Evolutionary conservation across 2,888 invertebrate species (phyloP).

Genomic region (Trisateles emortualis): DNA sequence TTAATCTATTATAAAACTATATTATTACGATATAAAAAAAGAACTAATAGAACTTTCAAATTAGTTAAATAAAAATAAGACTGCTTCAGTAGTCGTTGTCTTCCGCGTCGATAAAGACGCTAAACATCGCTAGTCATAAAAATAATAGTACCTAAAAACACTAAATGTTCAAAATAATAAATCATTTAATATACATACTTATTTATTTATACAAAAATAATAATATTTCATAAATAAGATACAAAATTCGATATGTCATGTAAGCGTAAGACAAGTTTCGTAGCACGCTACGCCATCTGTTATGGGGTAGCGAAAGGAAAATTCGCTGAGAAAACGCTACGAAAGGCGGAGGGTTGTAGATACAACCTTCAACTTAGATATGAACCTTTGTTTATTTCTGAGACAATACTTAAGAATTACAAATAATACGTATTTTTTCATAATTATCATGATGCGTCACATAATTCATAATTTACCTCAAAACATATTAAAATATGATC

Average conservation of each 20-base stretch:
- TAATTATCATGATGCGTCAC: background rate
- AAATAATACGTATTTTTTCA: background rate
- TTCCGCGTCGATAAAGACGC: too few species aligned
- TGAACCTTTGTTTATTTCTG: constrained; percentile 43
- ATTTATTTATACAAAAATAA: too few species aligned
- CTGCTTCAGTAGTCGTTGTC: too few species aligned
- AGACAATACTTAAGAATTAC: constrained; percentile 4
- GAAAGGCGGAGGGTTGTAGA: constrained; percentile 22
- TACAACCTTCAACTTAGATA: constrained; percentile 36
- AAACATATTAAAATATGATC: constrained; percentile 7
- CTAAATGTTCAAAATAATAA: too few species aligned
- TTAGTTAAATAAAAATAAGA: too few species aligned
- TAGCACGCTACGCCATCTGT: constrained; percentile 73
- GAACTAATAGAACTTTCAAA: too few species aligned
- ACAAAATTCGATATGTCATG: background rate
- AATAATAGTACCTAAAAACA: too few species aligned
- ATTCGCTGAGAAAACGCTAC: constrained; percentile 33
- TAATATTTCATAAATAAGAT: background rate
- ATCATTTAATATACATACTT: too few species aligned
- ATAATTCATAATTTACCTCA: constrained; percentile 10
- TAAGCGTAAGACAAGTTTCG: constrained; percentile 32
- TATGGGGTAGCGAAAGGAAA: constrained; percentile 72
- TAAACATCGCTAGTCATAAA: too few species aligned
- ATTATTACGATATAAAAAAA: too few species aligned
- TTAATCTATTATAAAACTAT: too few species aligned